These are phyloP conservation scores for Mesopsocus fuscifrons DNA, from an alignment of 2,888 invertebrate genomes.

Conservation along the genomic window DNA sequence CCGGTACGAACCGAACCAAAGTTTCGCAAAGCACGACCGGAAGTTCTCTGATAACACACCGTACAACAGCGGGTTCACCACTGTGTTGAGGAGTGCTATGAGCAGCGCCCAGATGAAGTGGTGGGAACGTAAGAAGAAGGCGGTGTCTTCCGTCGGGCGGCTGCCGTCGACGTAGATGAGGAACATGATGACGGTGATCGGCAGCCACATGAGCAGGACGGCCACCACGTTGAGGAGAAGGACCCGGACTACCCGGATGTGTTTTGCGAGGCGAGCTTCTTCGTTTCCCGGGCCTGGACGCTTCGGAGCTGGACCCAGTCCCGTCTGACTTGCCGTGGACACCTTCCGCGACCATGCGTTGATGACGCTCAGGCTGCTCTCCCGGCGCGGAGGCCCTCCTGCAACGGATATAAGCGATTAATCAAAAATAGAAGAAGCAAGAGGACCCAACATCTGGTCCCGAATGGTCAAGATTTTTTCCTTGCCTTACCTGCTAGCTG, in stretches of 20 bases:
- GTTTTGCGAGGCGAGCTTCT: constrained; percentile 31
- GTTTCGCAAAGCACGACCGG: constrained; percentile 26
- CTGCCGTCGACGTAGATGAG: constrained; percentile 34
- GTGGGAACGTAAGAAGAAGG: constrained; percentile 31
- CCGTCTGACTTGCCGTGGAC: constrained; percentile 24
- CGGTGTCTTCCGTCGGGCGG: constrained; percentile 28
- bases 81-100: constrained; percentile 32
- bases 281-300: constrained; percentile 26
- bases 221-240: constrained; percentile 32
- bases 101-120: constrained; percentile 32
- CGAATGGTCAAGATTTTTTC: constrained; percentile 6
- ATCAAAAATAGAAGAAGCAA: neutral
- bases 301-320: constrained; percentile 17
- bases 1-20: constrained; percentile 22
- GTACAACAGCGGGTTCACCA: constrained; percentile 34
- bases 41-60: constrained; percentile 35
- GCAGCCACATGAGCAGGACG: constrained; percentile 37
- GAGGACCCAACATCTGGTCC: no score
- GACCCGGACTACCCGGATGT: constrained; percentile 31
- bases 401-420: no score
- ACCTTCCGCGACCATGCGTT: constrained; percentile 29
- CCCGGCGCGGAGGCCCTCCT: constrained; percentile 21
- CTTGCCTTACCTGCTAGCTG: constrained; percentile 18
- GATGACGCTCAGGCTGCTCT: constrained; percentile 30
- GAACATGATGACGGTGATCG: constrained; percentile 32